Conservation (phyloP, 2,888 invertebrate genomes). For the Drosophila nr. perissopoda region DNA sequence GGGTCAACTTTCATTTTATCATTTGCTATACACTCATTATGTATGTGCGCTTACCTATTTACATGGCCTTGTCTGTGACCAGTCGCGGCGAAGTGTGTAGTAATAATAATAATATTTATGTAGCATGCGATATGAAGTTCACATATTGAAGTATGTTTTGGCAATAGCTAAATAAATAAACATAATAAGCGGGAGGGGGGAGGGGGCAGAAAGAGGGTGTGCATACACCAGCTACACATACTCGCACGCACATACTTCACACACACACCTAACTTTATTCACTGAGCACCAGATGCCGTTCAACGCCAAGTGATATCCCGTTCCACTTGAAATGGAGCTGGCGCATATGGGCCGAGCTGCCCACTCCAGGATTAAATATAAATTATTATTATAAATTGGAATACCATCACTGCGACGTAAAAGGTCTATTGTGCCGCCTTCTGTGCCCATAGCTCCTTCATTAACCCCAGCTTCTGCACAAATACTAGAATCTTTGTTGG, state of each 20-base stretch:
- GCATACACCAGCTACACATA: constrained; percentile 17
- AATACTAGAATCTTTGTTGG: no score
- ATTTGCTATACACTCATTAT: constrained; percentile 21
- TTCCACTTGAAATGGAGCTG: constrained; percentile 15
- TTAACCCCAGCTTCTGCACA: no score
- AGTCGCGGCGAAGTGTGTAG: constrained; percentile 29
- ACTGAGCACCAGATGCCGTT: constrained; percentile 35
- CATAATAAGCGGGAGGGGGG: constrained; percentile 17
- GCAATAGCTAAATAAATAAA: constrained; percentile 72
- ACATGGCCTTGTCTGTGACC: constrained; percentile 5
- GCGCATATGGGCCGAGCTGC: constrained; percentile 47
- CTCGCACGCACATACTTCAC: constrained; percentile 9
- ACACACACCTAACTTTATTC: constrained; percentile 1
- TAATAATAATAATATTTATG: constrained; percentile 79
- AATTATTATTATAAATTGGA: not conserved
- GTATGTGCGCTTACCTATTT: constrained; percentile 30
- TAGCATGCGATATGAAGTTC: constrained; percentile 70
- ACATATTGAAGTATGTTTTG: constrained; percentile 57
- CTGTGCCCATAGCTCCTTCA: no score
- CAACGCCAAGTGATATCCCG: constrained; percentile 34
- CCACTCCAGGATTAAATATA: not conserved
- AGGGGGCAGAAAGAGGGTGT: constrained; percentile 25
- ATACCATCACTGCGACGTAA: no score
- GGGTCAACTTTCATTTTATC: constrained; percentile 58
- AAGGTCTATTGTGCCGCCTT: no score